Conservation (phyloP, 2,797 vertebrate species). For the Phoebastria nigripes region DNA sequence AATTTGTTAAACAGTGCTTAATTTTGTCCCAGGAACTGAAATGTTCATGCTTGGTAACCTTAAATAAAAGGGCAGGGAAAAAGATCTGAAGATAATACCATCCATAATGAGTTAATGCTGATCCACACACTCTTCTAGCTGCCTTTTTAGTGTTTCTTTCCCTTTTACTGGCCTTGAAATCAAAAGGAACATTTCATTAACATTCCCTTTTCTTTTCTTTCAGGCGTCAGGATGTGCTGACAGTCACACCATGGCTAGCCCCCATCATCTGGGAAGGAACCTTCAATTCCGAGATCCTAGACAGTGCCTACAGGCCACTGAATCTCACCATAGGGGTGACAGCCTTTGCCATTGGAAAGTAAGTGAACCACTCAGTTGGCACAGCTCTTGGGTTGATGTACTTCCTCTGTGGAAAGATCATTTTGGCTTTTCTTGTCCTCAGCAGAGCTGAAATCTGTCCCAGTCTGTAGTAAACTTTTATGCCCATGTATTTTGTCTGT, state of each 20-base stretch:
- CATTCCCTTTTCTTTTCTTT: neutral
- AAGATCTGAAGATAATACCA: neutral
- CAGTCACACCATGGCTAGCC: constrained; percentile 69
- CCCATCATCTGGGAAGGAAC: constrained; percentile 75
- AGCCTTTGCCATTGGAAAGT: constrained; percentile 72
- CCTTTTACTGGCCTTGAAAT: neutral
- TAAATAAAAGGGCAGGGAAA: neutral
- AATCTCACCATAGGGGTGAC: constrained; percentile 73
- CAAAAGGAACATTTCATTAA: neutral
- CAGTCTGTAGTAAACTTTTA: neutral
- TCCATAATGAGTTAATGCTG: neutral
- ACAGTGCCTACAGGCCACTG: constrained; percentile 54
- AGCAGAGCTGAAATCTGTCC: neutral
- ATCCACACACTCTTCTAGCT: neutral
- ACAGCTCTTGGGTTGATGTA: neutral
- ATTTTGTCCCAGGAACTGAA: neutral
- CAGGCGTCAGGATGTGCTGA: constrained; percentile 66
- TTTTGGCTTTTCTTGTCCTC: neutral
- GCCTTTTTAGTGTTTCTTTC: neutral
- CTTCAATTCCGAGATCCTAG: constrained; percentile 62
- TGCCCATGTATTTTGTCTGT: no score
- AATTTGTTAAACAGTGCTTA: neutral
- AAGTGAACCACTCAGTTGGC: neutral
- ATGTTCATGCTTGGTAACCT: neutral
- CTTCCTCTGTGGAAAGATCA: neutral